Percentiles rank a stretch among this genome's conserved stretches.
phyloP scores from a whole-genome alignment of 1,140 invertebrate species.

The Solen grandis region DNA sequence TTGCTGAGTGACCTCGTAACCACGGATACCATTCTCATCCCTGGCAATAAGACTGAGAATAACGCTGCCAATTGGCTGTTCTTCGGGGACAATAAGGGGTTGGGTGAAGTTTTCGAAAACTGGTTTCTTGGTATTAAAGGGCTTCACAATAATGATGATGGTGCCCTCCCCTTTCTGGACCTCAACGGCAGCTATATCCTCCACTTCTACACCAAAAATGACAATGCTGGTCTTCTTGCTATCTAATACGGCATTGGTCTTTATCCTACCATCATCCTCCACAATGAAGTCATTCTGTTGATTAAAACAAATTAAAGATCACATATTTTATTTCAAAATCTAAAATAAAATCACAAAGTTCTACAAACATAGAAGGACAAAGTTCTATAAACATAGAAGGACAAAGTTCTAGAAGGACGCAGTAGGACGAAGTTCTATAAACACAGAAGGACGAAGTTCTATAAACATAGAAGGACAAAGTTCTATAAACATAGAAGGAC shows the following conservation, averaged over 20 bases:
- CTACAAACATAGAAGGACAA: too few species aligned
- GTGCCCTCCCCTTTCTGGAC: conserved; percentile 15
- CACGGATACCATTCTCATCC: conserved; percentile 85
- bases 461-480: too few species aligned
- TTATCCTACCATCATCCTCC: conserved; percentile 20
- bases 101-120: not conserved
- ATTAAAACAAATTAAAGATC: not conserved
- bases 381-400: too few species aligned
- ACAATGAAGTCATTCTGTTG: conserved; percentile 36
- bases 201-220: conserved; percentile 13
- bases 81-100: conserved; percentile 85
- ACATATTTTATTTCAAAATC: too few species aligned
- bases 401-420: too few species aligned
- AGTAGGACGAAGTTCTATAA: too few species aligned
- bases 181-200: not conserved
- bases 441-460: too few species aligned
- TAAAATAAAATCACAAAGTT: not conserved
- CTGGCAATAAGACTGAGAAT: conserved; percentile 90
- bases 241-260: conserved; percentile 7
- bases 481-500: too few species aligned
- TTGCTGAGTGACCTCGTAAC: conserved; percentile 65
- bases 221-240: conserved; percentile 19
- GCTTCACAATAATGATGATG: conserved; percentile 12
- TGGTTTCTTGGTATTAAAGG: conserved; percentile 29
- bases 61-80: conserved; percentile 90